Evolutionary conservation across 2,797 vertebrate species (phyloP), one percentile per base, ranked within the genome.

Genomic region (Erithacus rubecula): DNA sequence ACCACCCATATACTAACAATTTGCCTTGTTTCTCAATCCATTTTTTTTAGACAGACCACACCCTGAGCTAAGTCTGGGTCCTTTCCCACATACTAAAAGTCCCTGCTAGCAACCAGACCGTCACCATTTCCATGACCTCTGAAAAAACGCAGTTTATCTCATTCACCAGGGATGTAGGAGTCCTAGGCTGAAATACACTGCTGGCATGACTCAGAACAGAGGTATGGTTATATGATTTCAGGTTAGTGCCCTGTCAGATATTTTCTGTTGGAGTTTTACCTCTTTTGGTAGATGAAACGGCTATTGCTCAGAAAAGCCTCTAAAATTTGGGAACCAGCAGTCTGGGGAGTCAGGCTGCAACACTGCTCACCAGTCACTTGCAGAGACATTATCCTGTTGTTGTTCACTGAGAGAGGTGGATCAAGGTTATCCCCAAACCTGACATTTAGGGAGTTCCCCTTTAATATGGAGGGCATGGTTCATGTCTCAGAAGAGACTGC

Each of bases 301-400:
- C n/a, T 39, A 3, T 70, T 52, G 26, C 69, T 90, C 53, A 71
- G 56, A 83, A 69, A 34, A 71, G 27, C 10, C 27, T 91, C 36
- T 65, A 37, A 53, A 92, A 77, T 74, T 62, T 5, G 23, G 1
- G 2, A 85, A 49, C 6, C 16, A 30, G 34, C 3, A 2, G 16
- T 49, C 44, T 20, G 14, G 34, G 30, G 26, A 64, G 49, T 49
- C 26, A 69, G 56, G 6, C 49, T 79, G 29, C 67, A 83, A 12
- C 4, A 3, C 41, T 39, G 17, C 60, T 87, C 4, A 1, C 32
- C 26, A 21, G 24, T n/a, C 46, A 34, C 0, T 0, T 56, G 47
- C 23, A 53, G 71, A 46, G 22, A 13, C 32, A 16, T 82, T 76
- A 47, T 59, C 32, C 32, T 67, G 44, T 23, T 7, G 1, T 16